Evolutionary conservation across 2,888 invertebrate genomes (phyloP).

Genomic region (Osedax frankpressi): DNA sequence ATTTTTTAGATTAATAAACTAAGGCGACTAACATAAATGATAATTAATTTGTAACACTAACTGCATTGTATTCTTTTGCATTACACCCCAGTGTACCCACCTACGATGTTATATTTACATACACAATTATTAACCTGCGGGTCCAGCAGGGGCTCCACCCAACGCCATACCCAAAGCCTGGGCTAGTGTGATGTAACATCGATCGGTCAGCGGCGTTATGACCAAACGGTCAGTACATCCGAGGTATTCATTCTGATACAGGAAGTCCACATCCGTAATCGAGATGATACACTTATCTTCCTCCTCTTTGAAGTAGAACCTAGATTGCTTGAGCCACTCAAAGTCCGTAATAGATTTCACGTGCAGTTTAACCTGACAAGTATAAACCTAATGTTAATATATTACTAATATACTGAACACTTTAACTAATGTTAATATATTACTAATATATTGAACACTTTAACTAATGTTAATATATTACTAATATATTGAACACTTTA

Average conservation of each 20-base stretch:
- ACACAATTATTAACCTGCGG: conserved; percentile 55
- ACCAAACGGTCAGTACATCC: conserved; percentile 90
- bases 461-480: no score
- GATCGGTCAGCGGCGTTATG: conserved; percentile 88
- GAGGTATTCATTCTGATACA: conserved; percentile 87
- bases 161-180: conserved; percentile 89
- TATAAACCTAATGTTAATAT: no score
- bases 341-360: conserved; percentile 80
- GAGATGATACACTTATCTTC: conserved; percentile 79
- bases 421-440: no score
- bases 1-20: no score
- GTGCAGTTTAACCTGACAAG: conserved; percentile 68
- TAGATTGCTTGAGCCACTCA: conserved; percentile 89
- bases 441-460: no score
- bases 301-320: conserved; percentile 92
- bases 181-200: conserved; percentile 89
- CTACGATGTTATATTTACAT: no score
- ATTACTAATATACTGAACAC: no score
- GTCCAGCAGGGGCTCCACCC: conserved; percentile 84
- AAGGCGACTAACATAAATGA: no score
- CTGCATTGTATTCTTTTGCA: no score
- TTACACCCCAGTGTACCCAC: no score
- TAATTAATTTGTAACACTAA: no score
- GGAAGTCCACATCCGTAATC: conserved; percentile 85
- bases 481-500: no score